A percentile compares a stretch with the other conserved stretches of the same genome.
Evolutionary conservation across 2,113 vertebrate species (phyloP).

Genomic region (Pseudopodoces humilis): DNA sequence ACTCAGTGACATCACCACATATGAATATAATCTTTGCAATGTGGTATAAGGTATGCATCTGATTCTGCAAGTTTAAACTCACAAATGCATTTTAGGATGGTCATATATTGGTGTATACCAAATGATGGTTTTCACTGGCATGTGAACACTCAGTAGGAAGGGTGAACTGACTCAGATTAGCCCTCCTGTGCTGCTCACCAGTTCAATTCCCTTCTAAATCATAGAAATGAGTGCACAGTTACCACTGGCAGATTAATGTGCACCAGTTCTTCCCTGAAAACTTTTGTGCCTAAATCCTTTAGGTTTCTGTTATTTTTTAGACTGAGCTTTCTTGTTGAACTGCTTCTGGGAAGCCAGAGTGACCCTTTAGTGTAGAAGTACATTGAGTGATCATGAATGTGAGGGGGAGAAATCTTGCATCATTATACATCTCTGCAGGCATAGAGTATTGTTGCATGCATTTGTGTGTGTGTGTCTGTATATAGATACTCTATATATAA

Average conservation of each 20-base stretch:
- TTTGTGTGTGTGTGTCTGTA: background rate
- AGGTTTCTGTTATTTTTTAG: background rate
- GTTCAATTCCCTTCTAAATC: background rate
- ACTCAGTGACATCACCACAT: background rate
- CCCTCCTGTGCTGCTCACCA: background rate
- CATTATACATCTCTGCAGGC: background rate
- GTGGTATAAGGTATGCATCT: background rate
- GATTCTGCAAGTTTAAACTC: background rate
- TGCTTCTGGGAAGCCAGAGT: background rate
- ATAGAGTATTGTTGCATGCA: background rate
- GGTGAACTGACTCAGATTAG: background rate
- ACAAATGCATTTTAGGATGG: background rate
- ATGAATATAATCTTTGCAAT: background rate
- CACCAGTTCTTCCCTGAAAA: background rate
- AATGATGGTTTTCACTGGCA: background rate
- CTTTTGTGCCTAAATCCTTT: background rate
- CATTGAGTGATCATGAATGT: background rate
- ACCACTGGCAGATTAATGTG: background rate
- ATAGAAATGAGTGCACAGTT: background rate
- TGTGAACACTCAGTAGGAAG: background rate
- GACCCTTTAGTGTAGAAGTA: background rate
- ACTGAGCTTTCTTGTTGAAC: background rate
- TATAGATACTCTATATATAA: background rate
- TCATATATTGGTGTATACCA: background rate
- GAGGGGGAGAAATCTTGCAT: background rate